Evolutionary conservation across 2,888 invertebrate genomes (phyloP).

Genomic region (Drosophila mimetica): DNA sequence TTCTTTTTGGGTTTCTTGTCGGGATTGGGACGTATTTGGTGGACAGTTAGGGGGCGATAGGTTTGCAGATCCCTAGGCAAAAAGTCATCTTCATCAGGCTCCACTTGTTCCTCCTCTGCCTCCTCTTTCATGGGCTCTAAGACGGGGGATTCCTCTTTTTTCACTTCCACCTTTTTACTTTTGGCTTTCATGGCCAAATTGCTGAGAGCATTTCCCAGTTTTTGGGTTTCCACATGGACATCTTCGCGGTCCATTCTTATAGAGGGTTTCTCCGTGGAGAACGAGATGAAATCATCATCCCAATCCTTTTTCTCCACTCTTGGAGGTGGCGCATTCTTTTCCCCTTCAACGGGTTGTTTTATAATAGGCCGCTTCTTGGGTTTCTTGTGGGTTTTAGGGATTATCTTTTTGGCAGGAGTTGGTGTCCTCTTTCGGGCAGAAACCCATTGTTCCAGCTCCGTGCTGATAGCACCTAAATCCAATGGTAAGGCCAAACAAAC

Average conservation of each 20-base stretch:
- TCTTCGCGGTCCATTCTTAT: conserved; percentile 34
- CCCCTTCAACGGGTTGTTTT: neutral
- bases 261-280: conserved; percentile 15
- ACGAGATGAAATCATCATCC: conserved; percentile 74
- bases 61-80: conserved; percentile 38
- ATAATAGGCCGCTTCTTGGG: neutral
- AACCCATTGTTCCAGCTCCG: conserved; percentile 65
- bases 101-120: neutral
- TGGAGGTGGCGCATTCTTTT: neutral
- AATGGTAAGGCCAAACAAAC: conserved; percentile 64
- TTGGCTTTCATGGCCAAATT: conserved; percentile 51
- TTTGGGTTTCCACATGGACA: conserved; percentile 27
- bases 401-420: neutral
- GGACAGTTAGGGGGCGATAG: conserved; percentile 68
- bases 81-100: conserved; percentile 68
- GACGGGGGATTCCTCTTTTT: neutral
- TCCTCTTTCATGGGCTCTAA: conserved; percentile 38
- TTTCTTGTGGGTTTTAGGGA: conserved; percentile 17
- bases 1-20: conserved; percentile 71
- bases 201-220: conserved; percentile 55
- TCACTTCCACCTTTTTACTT: neutral
- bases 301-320: conserved; percentile 33
- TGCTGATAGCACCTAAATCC: conserved; percentile 43
- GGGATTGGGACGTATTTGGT: conserved; percentile 74
- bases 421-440: conserved; percentile 21